These are phyloP conservation scores for Hesperophylax magnus DNA, from an alignment of 1,140 invertebrate genomes.

Conservation along the genomic window DNA sequence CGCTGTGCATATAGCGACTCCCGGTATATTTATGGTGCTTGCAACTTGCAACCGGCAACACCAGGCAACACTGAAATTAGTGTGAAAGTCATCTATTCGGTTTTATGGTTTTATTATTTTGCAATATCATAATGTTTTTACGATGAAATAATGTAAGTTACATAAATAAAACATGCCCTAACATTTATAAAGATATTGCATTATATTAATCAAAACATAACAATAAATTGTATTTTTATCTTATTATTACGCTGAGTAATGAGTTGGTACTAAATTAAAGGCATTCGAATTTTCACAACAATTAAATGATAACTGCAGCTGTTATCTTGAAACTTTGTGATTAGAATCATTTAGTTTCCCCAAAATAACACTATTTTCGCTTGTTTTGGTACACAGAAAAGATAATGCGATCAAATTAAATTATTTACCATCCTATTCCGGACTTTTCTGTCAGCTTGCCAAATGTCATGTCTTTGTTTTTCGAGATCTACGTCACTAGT, in stretches of 20 bases:
- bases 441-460: slow-evolving; percentile 48
- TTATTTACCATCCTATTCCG: slow-evolving; percentile 15
- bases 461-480: slow-evolving; percentile 52
- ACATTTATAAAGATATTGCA: background rate
- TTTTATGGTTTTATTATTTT: slow-evolving; percentile 21
- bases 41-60: background rate
- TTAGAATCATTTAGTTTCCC: no score
- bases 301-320: background rate
- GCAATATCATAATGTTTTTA: slow-evolving; percentile 13
- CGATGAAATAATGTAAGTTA: slow-evolving; percentile 8
- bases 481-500: slow-evolving; percentile 30
- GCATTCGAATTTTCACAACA: background rate
- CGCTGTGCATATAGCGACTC: no score
- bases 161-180: background rate
- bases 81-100: slow-evolving; percentile 20
- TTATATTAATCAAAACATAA: no score
- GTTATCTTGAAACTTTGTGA: background rate
- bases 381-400: background rate
- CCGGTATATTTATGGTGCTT: no score
- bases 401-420: slow-evolving; percentile 18
- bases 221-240: background rate
- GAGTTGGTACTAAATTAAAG: background rate
- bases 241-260: background rate
- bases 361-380: no score
- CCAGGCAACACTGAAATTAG: background rate